A percentile compares a stretch with the other conserved stretches of the same genome.
phyloP scores from a whole-genome alignment of 1,140 invertebrate genomes.

The Euura lappo region DNA sequence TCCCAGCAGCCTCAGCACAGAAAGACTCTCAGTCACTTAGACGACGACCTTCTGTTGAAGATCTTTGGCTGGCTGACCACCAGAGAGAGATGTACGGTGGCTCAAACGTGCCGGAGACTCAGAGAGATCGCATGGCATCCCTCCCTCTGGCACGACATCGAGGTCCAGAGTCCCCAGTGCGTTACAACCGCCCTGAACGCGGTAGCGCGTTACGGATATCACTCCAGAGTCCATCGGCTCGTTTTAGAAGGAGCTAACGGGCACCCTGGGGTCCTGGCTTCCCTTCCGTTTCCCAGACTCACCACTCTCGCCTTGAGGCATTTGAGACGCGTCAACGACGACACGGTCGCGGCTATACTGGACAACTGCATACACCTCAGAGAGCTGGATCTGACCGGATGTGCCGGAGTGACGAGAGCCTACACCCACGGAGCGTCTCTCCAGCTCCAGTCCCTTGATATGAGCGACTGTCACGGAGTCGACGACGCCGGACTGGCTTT shows the following conservation, averaged over 20 bases:
- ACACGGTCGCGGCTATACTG: slow-evolving; percentile 42
- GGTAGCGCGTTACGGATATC: slow-evolving; percentile 63
- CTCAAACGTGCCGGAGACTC: slow-evolving; percentile 82
- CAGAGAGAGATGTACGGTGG: slow-evolving; percentile 78
- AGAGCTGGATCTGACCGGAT: slow-evolving; percentile 71
- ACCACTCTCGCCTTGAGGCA: slow-evolving; percentile 46
- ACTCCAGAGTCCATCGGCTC: slow-evolving; percentile 65
- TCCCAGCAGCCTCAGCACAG: slow-evolving; percentile 25
- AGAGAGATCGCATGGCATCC: slow-evolving; percentile 84
- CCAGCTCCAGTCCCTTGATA: slow-evolving; percentile 76
- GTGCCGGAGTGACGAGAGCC: slow-evolving; percentile 70
- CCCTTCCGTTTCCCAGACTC: slow-evolving; percentile 49
- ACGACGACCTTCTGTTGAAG: slow-evolving; percentile 63
- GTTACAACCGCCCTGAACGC: slow-evolving; percentile 62
- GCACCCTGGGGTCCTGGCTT: slow-evolving; percentile 74
- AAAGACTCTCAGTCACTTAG: slow-evolving; percentile 45
- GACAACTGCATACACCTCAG: slow-evolving; percentile 46
- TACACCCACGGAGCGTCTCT: slow-evolving; percentile 66
- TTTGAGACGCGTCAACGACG: slow-evolving; percentile 39
- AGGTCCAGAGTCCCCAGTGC: slow-evolving; percentile 66
- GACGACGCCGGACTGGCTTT: slow-evolving; percentile 83
- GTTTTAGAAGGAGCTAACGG: slow-evolving; percentile 76
- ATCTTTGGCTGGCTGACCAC: slow-evolving; percentile 81
- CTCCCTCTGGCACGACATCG: slow-evolving; percentile 76
- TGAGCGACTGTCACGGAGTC: slow-evolving; percentile 85